Base-by-base conservation (phyloP, 2,113 vertebrate species). In the Phyllopteryx taeniolatus region DNA sequence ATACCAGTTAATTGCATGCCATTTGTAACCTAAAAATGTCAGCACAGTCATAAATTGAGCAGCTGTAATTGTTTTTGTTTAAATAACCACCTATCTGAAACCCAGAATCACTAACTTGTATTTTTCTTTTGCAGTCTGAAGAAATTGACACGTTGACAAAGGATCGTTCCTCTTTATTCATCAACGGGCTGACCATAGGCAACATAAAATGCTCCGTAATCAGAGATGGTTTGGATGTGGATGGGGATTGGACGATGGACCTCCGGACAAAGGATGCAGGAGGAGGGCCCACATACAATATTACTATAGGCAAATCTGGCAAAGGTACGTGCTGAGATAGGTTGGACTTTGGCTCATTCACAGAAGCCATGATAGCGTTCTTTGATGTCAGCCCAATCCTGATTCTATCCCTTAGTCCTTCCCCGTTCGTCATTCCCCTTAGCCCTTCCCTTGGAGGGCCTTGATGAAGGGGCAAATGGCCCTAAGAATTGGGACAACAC, bases 131-230 rank as follows among this genome's bases (percentile, higher is more conserved):
- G 44, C 46, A 91, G 89, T 33, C 74, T 78, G 83, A 80, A 2
- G 95, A 99, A 94, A 98, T 99, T 79, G 96, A 99, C 81, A 82
- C 93, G 87, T 79, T 93, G 92, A 95, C 94, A 90, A 95, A 95
- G 85, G 95, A 99, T 86, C 93, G 96, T 61, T 89, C 93, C 88
- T 91, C 88, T 68, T 96, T 99, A 92, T 98, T 96, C 90, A 96
- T 94, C 92, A 86, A 85, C 8, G 96, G 97, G 80, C 80, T 99
- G 90, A 96, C 95, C 89, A 89, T 99, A 87, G 97, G 97, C 83
- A 91, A 87, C 67, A 97, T 96, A 93, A 98, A 98, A 92, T 99
- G 96, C 92, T 98, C 97, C 31, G 96, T 99, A 92, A 96, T 99
- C 94, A 96, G 97, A 94, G 97, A 99, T 92, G 98, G 72, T 86